Evolutionary conservation across 2,113 vertebrate species (phyloP).

Genomic region (Mormyrus lacerda): DNA sequence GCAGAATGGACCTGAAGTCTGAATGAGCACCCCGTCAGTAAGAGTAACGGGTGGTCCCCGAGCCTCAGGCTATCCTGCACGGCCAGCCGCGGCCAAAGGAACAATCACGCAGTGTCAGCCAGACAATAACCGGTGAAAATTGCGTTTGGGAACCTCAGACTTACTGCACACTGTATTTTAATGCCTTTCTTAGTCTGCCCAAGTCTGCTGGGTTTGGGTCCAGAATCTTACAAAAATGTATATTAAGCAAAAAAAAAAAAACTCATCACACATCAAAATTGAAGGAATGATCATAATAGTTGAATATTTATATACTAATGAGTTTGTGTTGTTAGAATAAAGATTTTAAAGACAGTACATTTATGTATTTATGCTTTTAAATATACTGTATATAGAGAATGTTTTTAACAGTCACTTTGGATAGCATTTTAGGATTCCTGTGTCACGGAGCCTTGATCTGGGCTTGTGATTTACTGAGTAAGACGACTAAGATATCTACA

Average conservation of each 20-base stretch:
- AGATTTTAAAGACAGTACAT: neutral
- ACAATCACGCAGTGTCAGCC: conserved; percentile 56
- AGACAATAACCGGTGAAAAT: conserved; percentile 47
- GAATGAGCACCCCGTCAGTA: conserved; percentile 55
- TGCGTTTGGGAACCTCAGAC: conserved; percentile 40
- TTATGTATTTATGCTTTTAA: neutral
- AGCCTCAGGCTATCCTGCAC: conserved; percentile 41
- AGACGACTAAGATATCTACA: neutral
- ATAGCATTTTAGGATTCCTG: neutral
- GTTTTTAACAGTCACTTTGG: neutral
- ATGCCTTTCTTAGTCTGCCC: conserved; percentile 41
- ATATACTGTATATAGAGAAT: neutral
- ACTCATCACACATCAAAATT: neutral
- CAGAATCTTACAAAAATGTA: neutral
- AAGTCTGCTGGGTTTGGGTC: neutral
- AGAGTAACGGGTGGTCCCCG: conserved; percentile 56
- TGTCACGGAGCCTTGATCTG: neutral
- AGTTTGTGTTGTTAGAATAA: neutral
- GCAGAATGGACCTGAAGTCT: conserved; percentile 49
- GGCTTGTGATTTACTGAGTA: neutral
- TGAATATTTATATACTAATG: neutral
- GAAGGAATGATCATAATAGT: neutral
- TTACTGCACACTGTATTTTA: conserved; percentile 46
- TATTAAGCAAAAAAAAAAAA: neutral
- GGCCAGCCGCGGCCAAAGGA: conserved; percentile 45